A percentile compares a stretch with the other conserved stretches of the same genome.
These are phyloP conservation scores for Synanthedon andrenaeformis DNA, from an alignment of 2,888 invertebrate species.

Conservation along the genomic window DNA sequence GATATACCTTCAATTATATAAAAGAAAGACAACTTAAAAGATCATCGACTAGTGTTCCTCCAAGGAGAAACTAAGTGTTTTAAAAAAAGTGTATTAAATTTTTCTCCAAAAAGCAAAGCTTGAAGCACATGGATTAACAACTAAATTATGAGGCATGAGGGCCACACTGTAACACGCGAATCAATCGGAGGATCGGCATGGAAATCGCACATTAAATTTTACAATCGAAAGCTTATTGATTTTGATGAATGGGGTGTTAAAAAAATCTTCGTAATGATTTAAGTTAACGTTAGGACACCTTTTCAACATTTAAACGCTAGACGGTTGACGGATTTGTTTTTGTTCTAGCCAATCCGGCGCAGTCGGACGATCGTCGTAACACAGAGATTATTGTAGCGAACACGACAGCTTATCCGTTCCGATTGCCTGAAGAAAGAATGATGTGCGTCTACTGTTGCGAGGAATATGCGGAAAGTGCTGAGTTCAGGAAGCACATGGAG, in stretches of 20 bases:
- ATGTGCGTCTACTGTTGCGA: slow-evolving; percentile 27
- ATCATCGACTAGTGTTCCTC: slow-evolving; percentile 21
- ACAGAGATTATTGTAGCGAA: slow-evolving; percentile 26
- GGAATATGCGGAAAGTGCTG: slow-evolving; percentile 18
- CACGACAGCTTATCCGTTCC: slow-evolving; percentile 26
- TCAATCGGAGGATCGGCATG: slow-evolving; percentile 18
- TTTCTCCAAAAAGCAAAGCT: slow-evolving; percentile 19
- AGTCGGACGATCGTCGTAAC: slow-evolving; percentile 28
- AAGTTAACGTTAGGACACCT: too few relatives aligned
- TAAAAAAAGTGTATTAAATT: too few relatives aligned
- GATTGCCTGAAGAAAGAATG: slow-evolving; percentile 16
- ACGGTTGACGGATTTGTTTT: slow-evolving; percentile 48
- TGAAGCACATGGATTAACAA: slow-evolving; percentile 48
- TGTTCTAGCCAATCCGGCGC: slow-evolving; percentile 59
- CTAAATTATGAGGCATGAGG: slow-evolving; percentile 41
- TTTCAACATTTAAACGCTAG: too few relatives aligned
- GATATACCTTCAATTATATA: slow-evolving; percentile 7
- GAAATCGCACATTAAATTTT: slow-evolving; percentile 36
- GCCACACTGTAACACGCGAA: slow-evolving; percentile 32
- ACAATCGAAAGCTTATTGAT: slow-evolving; percentile 32
- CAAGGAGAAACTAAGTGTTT: slow-evolving; percentile 28
- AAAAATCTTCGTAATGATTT: neutral
- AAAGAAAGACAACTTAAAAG: slow-evolving; percentile 11
- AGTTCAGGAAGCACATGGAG: slow-evolving; percentile 25
- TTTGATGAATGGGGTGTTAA: slow-evolving; percentile 26